Evolutionary conservation across 2,113 vertebrate genomes (phyloP).

Genomic region (Neogale vison): DNA sequence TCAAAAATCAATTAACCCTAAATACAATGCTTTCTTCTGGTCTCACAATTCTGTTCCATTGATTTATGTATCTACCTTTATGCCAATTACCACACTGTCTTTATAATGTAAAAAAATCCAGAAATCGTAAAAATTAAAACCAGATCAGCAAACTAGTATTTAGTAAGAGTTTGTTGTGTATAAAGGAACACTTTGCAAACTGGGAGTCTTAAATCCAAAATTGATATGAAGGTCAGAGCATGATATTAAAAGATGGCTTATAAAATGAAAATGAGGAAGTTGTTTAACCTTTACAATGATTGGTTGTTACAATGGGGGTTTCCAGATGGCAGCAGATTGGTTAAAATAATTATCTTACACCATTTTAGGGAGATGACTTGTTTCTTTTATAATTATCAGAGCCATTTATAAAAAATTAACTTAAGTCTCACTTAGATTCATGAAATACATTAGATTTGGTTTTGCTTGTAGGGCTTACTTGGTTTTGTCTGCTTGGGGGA

Average conservation of each 20-base stretch:
- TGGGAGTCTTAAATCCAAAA: background rate
- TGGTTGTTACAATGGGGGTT: background rate
- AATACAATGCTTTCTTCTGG: background rate
- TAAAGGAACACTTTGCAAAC: background rate
- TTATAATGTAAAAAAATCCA: background rate
- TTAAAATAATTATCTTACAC: background rate
- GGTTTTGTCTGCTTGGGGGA: background rate
- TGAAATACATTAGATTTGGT: background rate
- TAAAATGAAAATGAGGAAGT: background rate
- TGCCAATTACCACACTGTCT: background rate
- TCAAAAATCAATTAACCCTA: background rate
- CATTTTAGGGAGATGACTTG: background rate
- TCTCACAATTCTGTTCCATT: background rate
- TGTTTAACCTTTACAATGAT: background rate
- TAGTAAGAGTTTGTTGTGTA: background rate
- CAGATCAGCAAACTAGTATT: background rate
- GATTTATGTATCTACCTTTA: background rate
- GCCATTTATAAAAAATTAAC: background rate
- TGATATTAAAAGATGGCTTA: background rate
- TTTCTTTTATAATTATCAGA: background rate
- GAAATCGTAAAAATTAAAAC: background rate
- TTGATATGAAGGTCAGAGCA: background rate
- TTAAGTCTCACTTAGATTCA: background rate
- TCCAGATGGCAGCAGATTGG: background rate
- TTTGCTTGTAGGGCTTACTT: background rate